These are phyloP conservation scores for Clamator glandarius DNA, from an alignment of 2,797 vertebrate genomes.

Conservation along the genomic window DNA sequence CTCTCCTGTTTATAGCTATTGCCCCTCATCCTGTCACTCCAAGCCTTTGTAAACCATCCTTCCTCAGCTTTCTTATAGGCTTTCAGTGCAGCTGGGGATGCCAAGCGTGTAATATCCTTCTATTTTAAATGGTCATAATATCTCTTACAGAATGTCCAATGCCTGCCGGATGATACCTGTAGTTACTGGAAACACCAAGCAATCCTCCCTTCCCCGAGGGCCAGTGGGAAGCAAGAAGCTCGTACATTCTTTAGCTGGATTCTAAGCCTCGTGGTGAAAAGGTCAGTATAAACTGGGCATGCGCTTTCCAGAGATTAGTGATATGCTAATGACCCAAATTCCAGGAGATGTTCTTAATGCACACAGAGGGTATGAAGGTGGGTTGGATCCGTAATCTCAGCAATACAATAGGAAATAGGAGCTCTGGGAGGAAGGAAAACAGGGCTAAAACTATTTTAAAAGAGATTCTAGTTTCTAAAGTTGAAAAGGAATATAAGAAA, in stretches of 20 bases:
- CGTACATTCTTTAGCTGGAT: background rate
- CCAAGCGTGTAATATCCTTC: background rate
- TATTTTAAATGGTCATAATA: background rate
- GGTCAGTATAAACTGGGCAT: background rate
- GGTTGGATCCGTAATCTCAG: background rate
- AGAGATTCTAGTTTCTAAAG: background rate
- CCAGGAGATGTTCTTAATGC: background rate
- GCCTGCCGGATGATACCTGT: background rate
- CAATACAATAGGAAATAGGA: background rate
- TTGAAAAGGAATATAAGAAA: background rate
- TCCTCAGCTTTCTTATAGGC: too few relatives aligned
- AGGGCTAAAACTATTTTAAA: background rate
- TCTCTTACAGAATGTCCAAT: background rate
- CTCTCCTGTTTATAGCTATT: too few relatives aligned
- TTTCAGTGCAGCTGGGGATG: accelerated
- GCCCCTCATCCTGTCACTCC: too few relatives aligned
- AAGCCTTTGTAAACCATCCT: too few relatives aligned
- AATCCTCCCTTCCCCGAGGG: background rate
- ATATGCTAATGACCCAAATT: background rate
- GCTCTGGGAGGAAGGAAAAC: background rate
- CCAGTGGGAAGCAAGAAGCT: background rate
- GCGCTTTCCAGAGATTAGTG: background rate
- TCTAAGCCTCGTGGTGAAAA: background rate
- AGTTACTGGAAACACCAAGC: background rate
- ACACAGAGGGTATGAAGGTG: background rate